Evolutionary conservation across 2,888 invertebrate genomes (phyloP), one percentile per base, ranked within the genome.

Genomic region (Ditylenchus weischeri): DNA sequence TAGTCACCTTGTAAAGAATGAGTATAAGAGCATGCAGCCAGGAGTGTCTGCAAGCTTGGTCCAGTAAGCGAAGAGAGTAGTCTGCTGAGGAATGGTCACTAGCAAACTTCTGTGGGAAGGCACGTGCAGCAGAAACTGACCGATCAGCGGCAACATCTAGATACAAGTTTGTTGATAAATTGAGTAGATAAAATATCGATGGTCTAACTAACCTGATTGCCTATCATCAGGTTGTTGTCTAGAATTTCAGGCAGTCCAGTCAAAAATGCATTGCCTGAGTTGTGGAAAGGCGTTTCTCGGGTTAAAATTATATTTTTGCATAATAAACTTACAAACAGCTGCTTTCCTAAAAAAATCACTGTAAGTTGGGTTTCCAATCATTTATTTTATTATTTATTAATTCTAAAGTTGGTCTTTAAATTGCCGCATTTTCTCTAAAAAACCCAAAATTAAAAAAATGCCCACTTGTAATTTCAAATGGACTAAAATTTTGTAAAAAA

Each of bases 11-110:
- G 83, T 98, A 98, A 0, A 98, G 87, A 65, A 96, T 89, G 18
- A 96, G 92, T 18, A 95, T 88, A 23, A 95, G 85, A 0, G 94
- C 89, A 88, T 91, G 90, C 19, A 98, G 88, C 96, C 98, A 98
- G 75, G 91, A 90, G 54, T 91, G 87, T 5, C 96, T 86, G 15
- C 90, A 89, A 82, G 92, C 91, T 0, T 92, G 89, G 83, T 93
- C 91, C 69, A 98, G 86, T 29, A 93, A 91, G 84, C 91, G 92
- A 71, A 82, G 86, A 18, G 93, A 91, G 84, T 92, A 93, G 74
- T 87, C 87, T 3, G 89, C 88, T 8, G 87, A 86, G 70, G 86
- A 85, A 73, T 89, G 89, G 72, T 88, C 87, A 70, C 85, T 85
- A 63, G 86, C 86, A 72, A 86, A 85, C 63, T 86, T 88, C 78